A percentile compares a stretch with the other conserved stretches of the same genome.
Conservation (phyloP, 1,140 invertebrate species). For the Cepaea nemoralis region DNA sequence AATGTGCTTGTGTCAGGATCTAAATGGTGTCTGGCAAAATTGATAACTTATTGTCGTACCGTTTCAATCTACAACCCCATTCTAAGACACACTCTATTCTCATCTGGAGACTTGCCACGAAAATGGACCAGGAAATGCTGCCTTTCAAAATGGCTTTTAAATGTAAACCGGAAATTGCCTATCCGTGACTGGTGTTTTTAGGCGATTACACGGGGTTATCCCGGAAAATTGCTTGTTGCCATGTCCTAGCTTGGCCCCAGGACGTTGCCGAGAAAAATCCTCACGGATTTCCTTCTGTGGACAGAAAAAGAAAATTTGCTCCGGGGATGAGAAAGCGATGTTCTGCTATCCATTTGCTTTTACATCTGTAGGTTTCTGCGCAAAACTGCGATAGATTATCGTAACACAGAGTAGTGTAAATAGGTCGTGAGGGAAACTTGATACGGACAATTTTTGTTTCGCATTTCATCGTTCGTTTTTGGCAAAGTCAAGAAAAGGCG, state of each 20-base stretch:
- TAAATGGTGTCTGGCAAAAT: background rate
- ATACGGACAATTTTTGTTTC: no score
- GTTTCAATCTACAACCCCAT: background rate
- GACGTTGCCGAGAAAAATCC: background rate
- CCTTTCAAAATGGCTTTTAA: conserved; percentile 4
- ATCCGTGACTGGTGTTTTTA: background rate
- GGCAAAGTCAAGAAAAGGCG: no score
- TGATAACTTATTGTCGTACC: background rate
- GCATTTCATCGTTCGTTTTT: no score
- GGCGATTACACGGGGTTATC: background rate
- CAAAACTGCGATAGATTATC: no score
- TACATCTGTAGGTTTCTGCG: no score
- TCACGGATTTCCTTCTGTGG: background rate
- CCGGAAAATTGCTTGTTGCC: background rate
- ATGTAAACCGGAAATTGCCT: background rate
- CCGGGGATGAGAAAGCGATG: no score
- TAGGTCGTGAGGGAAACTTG: no score
- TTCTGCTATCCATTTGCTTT: no score
- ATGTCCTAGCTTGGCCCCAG: background rate
- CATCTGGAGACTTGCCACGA: background rate
- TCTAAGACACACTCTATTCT: background rate
- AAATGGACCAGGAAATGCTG: background rate
- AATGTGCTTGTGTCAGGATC: no score
- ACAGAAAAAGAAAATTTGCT: no score
- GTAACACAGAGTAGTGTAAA: no score